Evolutionary conservation across 1,140 invertebrate genomes (phyloP), one percentile per base, ranked within the genome.

Genomic region (Rhopalosiphum maidis): DNA sequence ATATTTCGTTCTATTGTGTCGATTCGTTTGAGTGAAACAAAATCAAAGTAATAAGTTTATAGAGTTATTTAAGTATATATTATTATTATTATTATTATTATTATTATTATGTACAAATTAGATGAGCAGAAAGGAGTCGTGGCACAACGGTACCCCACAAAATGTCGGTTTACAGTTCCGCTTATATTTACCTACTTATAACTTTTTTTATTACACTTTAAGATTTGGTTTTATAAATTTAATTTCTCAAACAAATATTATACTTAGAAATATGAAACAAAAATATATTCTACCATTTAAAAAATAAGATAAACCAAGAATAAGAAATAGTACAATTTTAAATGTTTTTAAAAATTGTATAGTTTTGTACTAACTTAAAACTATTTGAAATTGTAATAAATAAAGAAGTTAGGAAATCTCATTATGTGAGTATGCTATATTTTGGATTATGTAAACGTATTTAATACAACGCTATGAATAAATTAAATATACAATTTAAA

Each of bases 1-100:
- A n/a, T n/a, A 77, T 77, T n/a, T n/a, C 1, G 30, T 18, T 77
- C 11, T 68, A n/a, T 68, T 68, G 30, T 68, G 60, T 11, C 30
- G 60, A 68, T n/a, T 25, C n/a, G n/a, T 77, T n/a, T 77, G n/a
- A n/a, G 30, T 77, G n/a, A n/a, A 68, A 77, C 60, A n/a, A 77
- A 77, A 77, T 21, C 60, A n/a, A 77, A n/a, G n/a, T 77, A n/a
- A n/a, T 77, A 77, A n/a, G 60, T n/a, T n/a, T 77, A n/a, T 77
- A 77, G 15, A 35, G n/a, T n/a, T 77, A n/a, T 77, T 51, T 51
- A 21, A n/a, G 15, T 18, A 15, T 77, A 77, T 68, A 18, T 51
- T 51, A 51, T 51, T 21, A 51, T 51, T 51, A 46, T 46, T 8
- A 18, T 51, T 51, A 51, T 51, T 21, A 51, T 51, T 51, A 46